Evolutionary conservation across 2,797 vertebrate species (phyloP).

Genomic region (Acanthurus tractus): DNA sequence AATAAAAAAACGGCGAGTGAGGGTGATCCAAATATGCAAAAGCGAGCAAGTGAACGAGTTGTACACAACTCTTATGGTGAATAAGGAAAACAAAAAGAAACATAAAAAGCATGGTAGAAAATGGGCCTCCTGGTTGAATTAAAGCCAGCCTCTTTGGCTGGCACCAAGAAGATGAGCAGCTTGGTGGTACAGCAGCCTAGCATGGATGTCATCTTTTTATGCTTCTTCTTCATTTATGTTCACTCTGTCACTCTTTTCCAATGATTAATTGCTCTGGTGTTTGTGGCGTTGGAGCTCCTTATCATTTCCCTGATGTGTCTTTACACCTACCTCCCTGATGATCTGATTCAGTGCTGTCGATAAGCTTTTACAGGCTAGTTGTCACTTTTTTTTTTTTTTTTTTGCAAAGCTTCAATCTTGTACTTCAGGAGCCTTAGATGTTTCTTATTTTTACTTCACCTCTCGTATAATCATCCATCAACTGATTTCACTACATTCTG

Average conservation of each 20-base stretch:
- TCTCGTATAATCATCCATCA: neutral
- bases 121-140: conserved; percentile 58
- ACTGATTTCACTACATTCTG: conserved; percentile 25
- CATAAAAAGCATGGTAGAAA: conserved; percentile 36
- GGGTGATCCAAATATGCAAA: conserved; percentile 67
- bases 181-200: conserved; percentile 54
- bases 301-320: conserved; percentile 29
- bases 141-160: conserved; percentile 52
- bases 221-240: conserved; percentile 48
- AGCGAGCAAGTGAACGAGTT: conserved; percentile 55
- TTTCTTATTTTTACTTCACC: conserved; percentile 25
- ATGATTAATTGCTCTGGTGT: conserved; percentile 34
- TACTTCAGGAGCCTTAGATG: conserved; percentile 6
- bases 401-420: conserved; percentile 18
- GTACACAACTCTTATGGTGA: conserved; percentile 63
- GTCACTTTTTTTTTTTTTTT: conserved; percentile 1
- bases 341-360: conserved; percentile 35
- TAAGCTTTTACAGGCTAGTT: conserved; percentile 14
- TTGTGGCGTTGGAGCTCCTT: conserved; percentile 11
- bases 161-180: conserved; percentile 72
- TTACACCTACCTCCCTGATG: conserved; percentile 27
- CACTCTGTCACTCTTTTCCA: conserved; percentile 36
- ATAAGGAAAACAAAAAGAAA: conserved; percentile 64
- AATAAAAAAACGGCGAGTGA: conserved; percentile 65
- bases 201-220: conserved; percentile 47